Conservation (phyloP, 53 echinoderm and acorn worm species). For the Paracentrotus lividus region DNA sequence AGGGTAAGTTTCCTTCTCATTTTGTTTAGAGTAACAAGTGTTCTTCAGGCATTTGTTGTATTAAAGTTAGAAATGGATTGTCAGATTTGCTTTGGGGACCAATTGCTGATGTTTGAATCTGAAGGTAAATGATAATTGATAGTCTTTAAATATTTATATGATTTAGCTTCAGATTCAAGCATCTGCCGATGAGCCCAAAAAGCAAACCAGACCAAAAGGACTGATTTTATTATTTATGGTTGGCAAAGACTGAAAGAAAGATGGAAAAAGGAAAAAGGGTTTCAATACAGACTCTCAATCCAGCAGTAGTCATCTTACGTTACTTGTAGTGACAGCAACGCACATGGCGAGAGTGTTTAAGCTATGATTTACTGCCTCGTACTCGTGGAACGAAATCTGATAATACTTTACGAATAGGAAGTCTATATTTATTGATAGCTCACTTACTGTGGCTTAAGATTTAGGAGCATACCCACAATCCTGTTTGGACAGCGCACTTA, state of each 20-base stretch:
- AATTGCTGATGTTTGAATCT: too few species aligned
- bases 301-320: neutral
- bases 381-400: neutral
- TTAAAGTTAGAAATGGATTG: neutral
- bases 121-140: too few species aligned
- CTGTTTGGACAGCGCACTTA: conserved; percentile 30
- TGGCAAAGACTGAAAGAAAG: neutral
- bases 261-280: neutral
- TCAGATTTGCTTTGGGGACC: too few species aligned
- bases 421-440: neutral
- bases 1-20: conserved; percentile 78
- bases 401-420: neutral
- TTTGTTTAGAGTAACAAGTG: neutral
- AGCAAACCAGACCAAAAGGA: too few species aligned
- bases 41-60: too few species aligned
- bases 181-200: neutral
- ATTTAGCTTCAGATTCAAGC: neutral
- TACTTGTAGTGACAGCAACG: neutral
- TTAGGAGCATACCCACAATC: neutral
- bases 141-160: too few species aligned
- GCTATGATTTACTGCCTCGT: neutral
- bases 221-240: too few species aligned
- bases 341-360: neutral
- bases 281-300: neutral
- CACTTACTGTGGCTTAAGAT: neutral